A percentile compares a stretch with the other conserved stretches of the same genome.
phyloP scores from a whole-genome alignment of 2,888 invertebrate genomes.

The Leptopterna dolabrata region DNA sequence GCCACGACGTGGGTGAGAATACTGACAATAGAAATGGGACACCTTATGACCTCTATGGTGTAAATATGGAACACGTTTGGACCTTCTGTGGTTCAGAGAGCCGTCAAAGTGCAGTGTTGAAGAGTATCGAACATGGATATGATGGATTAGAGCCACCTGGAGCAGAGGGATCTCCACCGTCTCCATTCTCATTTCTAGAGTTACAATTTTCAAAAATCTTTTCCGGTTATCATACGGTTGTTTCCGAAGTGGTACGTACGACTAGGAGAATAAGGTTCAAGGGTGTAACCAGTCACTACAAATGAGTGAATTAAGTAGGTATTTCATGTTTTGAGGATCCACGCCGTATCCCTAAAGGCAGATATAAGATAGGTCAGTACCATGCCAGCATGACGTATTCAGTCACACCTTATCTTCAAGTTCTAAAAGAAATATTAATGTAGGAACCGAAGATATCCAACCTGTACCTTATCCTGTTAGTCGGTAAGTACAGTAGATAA shows the following conservation, averaged over 20 bases:
- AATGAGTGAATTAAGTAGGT: no score
- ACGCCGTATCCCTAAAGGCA: neutral
- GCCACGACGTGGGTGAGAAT: neutral
- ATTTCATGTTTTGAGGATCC: neutral
- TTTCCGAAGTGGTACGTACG: neutral
- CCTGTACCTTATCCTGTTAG: no score
- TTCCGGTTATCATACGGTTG: neutral
- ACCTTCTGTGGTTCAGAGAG: neutral
- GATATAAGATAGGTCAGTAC: neutral
- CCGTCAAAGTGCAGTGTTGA: neutral
- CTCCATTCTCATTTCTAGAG: neutral
- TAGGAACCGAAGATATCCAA: no score
- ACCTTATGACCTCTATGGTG: neutral
- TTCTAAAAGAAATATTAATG: no score
- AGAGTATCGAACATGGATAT: neutral
- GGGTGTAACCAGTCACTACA: neutral
- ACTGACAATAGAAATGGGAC: neutral
- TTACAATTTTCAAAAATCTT: neutral
- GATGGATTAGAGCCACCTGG: constrained; percentile 30
- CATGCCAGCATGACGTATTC: neutral
- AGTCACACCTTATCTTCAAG: no score
- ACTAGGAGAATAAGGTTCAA: neutral
- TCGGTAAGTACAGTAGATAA: no score
- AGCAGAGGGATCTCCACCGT: neutral
- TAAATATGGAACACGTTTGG: neutral